These are phyloP conservation scores for Cylloceria caligata DNA, from an alignment of 2,888 invertebrate genomes.

Conservation along the genomic window DNA sequence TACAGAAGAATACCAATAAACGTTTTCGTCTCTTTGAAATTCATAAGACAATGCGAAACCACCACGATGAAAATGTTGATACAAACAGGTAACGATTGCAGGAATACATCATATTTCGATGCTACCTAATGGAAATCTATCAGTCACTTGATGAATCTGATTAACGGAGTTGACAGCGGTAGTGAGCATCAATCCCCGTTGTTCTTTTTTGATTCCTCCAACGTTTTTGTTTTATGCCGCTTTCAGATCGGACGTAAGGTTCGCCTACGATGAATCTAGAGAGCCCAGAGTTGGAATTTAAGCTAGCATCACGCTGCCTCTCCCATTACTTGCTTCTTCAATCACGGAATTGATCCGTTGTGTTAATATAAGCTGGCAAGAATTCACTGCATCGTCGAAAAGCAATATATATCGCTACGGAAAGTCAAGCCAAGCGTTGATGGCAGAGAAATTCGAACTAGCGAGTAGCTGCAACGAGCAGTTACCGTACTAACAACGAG, in stretches of 20 bases:
- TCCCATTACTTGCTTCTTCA: slow-evolving; percentile 2
- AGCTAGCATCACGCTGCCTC: neutral
- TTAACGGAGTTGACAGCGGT: neutral
- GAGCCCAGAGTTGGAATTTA: neutral
- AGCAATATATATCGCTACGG: slow-evolving; percentile 70
- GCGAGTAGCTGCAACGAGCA: slow-evolving; percentile 59
- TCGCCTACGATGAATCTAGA: neutral
- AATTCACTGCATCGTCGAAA: slow-evolving; percentile 69
- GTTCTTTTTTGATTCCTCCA: neutral
- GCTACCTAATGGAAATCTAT: neutral
- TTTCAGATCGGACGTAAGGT: neutral
- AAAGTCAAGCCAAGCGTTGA: slow-evolving; percentile 29
- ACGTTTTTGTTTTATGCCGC: no score
- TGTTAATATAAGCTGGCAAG: slow-evolving; percentile 67
- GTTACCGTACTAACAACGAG: slow-evolving; percentile 48
- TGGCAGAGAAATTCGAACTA: slow-evolving; percentile 4
- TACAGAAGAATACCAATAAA: neutral
- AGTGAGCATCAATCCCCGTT: neutral
- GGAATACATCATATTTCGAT: neutral
- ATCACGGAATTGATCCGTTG: slow-evolving; percentile 16
- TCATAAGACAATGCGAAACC: neutral
- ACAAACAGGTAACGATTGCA: neutral
- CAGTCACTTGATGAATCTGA: slow-evolving; percentile 4
- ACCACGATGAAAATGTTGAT: neutral
- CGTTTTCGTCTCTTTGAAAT: slow-evolving; percentile 4